Evolutionary conservation across 2,888 invertebrate species (phyloP).

Genomic region (Hypolimnas misippus): DNA sequence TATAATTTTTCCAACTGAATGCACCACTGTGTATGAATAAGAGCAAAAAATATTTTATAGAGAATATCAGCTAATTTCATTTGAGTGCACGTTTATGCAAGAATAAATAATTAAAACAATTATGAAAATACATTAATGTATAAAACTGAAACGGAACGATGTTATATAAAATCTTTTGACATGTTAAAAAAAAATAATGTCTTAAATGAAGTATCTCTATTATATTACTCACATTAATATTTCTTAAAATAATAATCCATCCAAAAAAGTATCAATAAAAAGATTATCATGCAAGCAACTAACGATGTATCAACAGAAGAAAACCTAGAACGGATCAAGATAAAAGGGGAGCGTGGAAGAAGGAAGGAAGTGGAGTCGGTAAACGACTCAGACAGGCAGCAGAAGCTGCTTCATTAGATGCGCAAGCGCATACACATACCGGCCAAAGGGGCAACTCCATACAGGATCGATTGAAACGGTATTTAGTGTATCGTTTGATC

Average conservation of each 20-base stretch:
- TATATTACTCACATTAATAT: no score
- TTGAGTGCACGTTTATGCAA: neutral
- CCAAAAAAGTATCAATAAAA: neutral
- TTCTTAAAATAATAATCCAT: no score
- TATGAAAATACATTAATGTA: neutral
- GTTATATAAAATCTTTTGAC: no score
- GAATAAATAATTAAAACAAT: neutral
- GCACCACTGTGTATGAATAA: constrained; percentile 12
- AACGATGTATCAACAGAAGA: constrained; percentile 71
- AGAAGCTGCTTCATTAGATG: constrained; percentile 67
- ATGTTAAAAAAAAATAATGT: no score
- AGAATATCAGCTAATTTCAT: constrained; percentile 8
- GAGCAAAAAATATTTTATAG: constrained; percentile 9
- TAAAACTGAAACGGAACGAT: neutral
- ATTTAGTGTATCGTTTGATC: constrained; percentile 46
- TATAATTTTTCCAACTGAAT: constrained; percentile 29
- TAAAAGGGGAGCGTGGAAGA: constrained; percentile 61
- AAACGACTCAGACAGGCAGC: constrained; percentile 68
- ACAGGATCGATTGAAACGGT: constrained; percentile 78
- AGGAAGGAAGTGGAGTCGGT: constrained; percentile 66
- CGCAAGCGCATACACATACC: constrained; percentile 56
- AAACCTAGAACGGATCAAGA: constrained; percentile 70
- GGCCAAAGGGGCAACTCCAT: constrained; percentile 53
- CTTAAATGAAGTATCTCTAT: no score
- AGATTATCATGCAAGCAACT: constrained; percentile 25